Evolutionary conservation across 1,140 invertebrate species (phyloP).

Genomic region (Zaprionus ghesquierei): DNA sequence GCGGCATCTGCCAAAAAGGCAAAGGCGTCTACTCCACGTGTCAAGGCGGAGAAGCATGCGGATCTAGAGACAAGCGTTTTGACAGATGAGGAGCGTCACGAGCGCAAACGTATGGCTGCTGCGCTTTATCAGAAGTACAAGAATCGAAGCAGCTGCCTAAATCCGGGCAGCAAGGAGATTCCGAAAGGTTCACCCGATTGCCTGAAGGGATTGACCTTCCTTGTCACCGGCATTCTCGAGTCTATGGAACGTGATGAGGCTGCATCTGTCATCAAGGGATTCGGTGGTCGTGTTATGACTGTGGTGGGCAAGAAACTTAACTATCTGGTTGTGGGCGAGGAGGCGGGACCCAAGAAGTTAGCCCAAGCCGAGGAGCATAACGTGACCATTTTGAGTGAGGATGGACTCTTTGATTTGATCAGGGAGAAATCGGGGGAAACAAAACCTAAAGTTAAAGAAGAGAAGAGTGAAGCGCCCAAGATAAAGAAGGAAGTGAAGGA

Average conservation of each 20-base stretch:
- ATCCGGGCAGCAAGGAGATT: slow-evolving; percentile 92
- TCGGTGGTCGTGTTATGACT: slow-evolving; percentile 90
- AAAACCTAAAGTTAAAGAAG: slow-evolving; percentile 13
- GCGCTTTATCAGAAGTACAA: slow-evolving; percentile 89
- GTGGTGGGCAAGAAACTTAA: slow-evolving; percentile 90
- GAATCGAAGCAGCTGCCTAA: slow-evolving; percentile 88
- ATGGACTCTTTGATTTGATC: slow-evolving; percentile 92
- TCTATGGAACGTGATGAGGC: slow-evolving; percentile 93
- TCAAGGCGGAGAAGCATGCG: slow-evolving; percentile 39
- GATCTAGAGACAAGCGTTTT: slow-evolving; percentile 78
- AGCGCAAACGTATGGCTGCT: slow-evolving; percentile 86
- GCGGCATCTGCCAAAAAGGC: slow-evolving; percentile 9
- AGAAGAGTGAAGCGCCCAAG: not conserved
- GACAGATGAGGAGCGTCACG: slow-evolving; percentile 86
- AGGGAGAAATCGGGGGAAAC: slow-evolving; percentile 83
- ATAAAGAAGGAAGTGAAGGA: slow-evolving; percentile 16
- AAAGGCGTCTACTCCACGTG: slow-evolving; percentile 41
- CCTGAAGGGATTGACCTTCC: slow-evolving; percentile 90
- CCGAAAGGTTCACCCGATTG: slow-evolving; percentile 91
- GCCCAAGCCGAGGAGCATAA: slow-evolving; percentile 89
- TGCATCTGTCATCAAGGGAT: slow-evolving; percentile 88
- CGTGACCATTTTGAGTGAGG: slow-evolving; percentile 90
- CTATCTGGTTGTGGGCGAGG: slow-evolving; percentile 92
- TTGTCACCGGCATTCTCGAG: slow-evolving; percentile 94
- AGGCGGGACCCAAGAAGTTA: slow-evolving; percentile 92